Conservation (phyloP, 2,113 vertebrate species). For the Muntiacus reevesi region DNA sequence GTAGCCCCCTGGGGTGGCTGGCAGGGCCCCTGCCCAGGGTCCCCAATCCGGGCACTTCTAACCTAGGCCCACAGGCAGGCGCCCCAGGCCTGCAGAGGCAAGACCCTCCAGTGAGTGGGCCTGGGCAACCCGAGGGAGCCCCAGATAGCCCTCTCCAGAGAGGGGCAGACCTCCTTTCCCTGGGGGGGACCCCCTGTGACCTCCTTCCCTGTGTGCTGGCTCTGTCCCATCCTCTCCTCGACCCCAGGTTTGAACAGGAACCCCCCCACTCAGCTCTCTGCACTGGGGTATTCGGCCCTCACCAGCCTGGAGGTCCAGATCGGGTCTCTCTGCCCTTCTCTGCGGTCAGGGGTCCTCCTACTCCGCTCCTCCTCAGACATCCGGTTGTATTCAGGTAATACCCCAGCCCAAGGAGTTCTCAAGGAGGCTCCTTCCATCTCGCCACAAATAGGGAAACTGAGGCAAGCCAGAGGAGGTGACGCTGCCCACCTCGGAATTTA, state of each 20-base stretch:
- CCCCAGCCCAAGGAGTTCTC: background rate
- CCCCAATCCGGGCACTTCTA: background rate
- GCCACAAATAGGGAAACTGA: slow-evolving; percentile 48
- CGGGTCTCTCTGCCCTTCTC: background rate
- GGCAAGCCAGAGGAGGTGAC: background rate
- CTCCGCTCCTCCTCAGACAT: too few relatives aligned
- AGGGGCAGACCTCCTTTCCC: background rate
- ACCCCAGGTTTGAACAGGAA: background rate
- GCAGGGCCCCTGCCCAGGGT: background rate
- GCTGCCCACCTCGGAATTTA: background rate
- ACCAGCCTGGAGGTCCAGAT: background rate
- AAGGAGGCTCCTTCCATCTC: background rate
- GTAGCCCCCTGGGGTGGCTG: background rate
- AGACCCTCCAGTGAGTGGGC: background rate
- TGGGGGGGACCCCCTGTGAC: background rate
- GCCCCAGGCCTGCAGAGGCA: background rate
- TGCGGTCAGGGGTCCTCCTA: background rate
- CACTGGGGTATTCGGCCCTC: background rate
- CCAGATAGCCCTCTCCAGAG: background rate
- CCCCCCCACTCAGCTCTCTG: background rate
- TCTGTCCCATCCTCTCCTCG: background rate
- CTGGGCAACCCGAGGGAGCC: background rate
- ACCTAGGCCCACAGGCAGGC: background rate
- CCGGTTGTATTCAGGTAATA: slow-evolving; percentile 16
- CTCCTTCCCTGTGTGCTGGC: background rate